These are phyloP conservation scores for Gracilinanus agilis DNA, from an alignment of 2,113 vertebrate species.

Conservation along the genomic window DNA sequence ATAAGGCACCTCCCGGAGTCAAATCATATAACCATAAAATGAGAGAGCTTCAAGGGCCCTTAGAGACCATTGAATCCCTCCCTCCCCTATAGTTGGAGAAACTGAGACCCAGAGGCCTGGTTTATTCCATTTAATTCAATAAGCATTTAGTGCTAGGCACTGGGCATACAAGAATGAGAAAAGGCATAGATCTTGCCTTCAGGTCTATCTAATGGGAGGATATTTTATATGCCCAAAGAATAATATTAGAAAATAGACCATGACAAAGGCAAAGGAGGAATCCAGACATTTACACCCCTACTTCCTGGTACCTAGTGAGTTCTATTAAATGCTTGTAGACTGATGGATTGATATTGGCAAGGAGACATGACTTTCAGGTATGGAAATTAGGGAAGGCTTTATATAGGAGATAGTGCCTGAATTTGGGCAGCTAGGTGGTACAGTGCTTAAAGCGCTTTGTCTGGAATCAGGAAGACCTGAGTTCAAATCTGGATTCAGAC, in stretches of 20 bases:
- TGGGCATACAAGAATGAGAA: neutral
- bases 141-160: neutral
- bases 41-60: neutral
- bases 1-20: constrained; percentile 18
- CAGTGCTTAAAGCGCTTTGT: too few relatives aligned
- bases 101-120: neutral
- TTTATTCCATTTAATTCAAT: neutral
- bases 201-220: neutral
- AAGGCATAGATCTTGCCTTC: neutral
- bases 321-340: neutral
- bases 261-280: neutral
- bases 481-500: too few relatives aligned
- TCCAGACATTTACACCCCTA: neutral
- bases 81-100: neutral
- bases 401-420: too few relatives aligned
- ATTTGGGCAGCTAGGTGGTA: too few relatives aligned
- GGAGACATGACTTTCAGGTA: neutral
- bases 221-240: neutral
- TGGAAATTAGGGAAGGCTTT: neutral
- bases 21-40: neutral
- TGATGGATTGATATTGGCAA: neutral
- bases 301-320: neutral
- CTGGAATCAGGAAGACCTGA: too few relatives aligned
- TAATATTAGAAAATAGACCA: neutral
- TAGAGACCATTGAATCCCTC: neutral